Percentiles rank a stretch among this genome's conserved stretches.
Conservation (phyloP, 2,888 invertebrate genomes). For the Asteroscopus sphinx region DNA sequence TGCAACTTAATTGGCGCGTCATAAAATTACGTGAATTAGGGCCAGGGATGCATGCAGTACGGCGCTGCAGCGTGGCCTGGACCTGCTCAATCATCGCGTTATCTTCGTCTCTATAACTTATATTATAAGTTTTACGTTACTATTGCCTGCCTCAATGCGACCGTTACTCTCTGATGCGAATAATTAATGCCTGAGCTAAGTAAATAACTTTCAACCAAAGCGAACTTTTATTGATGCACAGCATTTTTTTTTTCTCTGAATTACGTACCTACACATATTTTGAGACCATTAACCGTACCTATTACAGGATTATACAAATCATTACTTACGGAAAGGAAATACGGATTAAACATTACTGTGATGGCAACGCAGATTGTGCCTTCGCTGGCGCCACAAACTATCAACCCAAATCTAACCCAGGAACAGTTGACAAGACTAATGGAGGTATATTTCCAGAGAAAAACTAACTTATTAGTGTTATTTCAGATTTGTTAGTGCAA, state of each 20-base stretch:
- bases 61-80: too few relatives aligned
- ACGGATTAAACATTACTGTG: slow-evolving; percentile 96
- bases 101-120: not conserved
- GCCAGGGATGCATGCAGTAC: too few relatives aligned
- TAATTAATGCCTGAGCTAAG: slow-evolving; percentile 15
- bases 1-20: too few relatives aligned
- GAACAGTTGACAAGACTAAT: slow-evolving; percentile 81
- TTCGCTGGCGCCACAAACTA: slow-evolving; percentile 96
- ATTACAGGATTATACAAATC: slow-evolving; percentile 96
- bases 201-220: slow-evolving; percentile 15
- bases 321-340: slow-evolving; percentile 97
- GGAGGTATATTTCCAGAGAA: slow-evolving; percentile 69
- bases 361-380: slow-evolving; percentile 99
- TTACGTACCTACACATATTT: too few relatives aligned
- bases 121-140: not conserved
- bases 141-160: slow-evolving; percentile 24
- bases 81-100: too few relatives aligned
- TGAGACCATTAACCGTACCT: slow-evolving; percentile 34
- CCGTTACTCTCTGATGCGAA: slow-evolving; percentile 42
- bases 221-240: slow-evolving; percentile 29
- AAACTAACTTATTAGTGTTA: not conserved
- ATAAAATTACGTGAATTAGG: too few relatives aligned
- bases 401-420: slow-evolving; percentile 92
- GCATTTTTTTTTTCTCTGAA: slow-evolving; percentile 3
- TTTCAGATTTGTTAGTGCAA: not conserved